Evolutionary conservation across 2,113 vertebrate genomes (phyloP).

Genomic region (Lophochroa leadbeateri): DNA sequence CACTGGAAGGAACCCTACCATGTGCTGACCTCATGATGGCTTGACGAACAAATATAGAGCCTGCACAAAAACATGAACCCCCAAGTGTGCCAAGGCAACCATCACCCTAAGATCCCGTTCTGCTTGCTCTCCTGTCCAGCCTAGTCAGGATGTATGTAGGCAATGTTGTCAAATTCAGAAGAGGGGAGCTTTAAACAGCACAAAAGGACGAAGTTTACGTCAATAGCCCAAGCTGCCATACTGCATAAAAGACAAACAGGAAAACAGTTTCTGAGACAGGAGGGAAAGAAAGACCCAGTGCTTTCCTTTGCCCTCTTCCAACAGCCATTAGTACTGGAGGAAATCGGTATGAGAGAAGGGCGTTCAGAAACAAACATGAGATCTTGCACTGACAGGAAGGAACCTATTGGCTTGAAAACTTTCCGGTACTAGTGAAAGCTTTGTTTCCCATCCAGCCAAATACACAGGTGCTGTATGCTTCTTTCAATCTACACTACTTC

Average conservation of each 20-base stretch:
- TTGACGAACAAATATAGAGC: background rate
- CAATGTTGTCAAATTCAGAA: background rate
- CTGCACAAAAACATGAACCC: background rate
- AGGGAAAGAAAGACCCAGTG: background rate
- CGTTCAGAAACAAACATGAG: background rate
- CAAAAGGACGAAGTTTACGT: constrained; percentile 35
- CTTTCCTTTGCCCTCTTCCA: constrained; percentile 17
- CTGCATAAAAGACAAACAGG: constrained; percentile 44
- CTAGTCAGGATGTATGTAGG: background rate
- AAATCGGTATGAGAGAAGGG: background rate
- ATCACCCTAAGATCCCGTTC: background rate
- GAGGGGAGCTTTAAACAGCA: background rate
- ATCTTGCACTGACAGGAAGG: constrained; percentile 44
- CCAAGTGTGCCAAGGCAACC: background rate
- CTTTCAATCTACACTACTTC: background rate
- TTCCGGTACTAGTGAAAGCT: constrained; percentile 51
- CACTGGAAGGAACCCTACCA: background rate
- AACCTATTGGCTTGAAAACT: constrained; percentile 56
- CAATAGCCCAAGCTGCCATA: background rate
- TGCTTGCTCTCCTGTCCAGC: background rate
- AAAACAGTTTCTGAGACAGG: constrained; percentile 31
- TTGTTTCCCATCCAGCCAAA: constrained; percentile 20
- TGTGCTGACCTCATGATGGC: background rate
- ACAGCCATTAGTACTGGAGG: background rate
- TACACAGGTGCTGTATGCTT: background rate